A percentile compares a stretch with the other conserved stretches of the same genome.
Evolutionary conservation across 2,888 invertebrate genomes (phyloP).

Genomic region (Pediacus dermestoides): DNA sequence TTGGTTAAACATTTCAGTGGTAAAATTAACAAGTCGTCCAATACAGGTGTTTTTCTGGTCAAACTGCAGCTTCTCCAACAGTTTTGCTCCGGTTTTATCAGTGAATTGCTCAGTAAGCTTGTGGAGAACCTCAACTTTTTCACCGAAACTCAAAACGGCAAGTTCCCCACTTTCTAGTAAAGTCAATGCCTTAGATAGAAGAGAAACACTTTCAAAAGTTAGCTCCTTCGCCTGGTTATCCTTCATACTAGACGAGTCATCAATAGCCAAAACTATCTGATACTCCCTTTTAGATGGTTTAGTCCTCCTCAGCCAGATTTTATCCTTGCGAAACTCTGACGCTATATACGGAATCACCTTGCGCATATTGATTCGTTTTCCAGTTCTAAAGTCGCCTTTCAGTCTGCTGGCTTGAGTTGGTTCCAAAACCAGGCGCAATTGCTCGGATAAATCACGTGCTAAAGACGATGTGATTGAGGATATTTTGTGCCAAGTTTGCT

Average conservation of each 20-base stretch:
- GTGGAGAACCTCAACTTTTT: slow-evolving; percentile 80
- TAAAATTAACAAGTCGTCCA: slow-evolving; percentile 75
- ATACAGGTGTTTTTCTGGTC: slow-evolving; percentile 87
- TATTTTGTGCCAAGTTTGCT: slow-evolving; percentile 60
- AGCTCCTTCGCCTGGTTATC: slow-evolving; percentile 85
- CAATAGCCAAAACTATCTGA: slow-evolving; percentile 93
- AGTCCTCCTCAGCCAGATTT: slow-evolving; percentile 95
- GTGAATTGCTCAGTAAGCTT: slow-evolving; percentile 82
- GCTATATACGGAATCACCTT: slow-evolving; percentile 98
- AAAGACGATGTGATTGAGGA: slow-evolving; percentile 59
- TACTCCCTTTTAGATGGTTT: slow-evolving; percentile 95
- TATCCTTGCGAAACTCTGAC: slow-evolving; percentile 97
- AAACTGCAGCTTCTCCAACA: slow-evolving; percentile 80
- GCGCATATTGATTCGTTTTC: slow-evolving; percentile 96
- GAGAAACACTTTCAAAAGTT: slow-evolving; percentile 90
- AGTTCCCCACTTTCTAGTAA: slow-evolving; percentile 92
- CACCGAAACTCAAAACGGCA: slow-evolving; percentile 88
- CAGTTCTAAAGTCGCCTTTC: slow-evolving; percentile 94
- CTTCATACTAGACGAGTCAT: slow-evolving; percentile 92
- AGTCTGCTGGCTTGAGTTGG: slow-evolving; percentile 90
- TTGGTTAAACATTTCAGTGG: slow-evolving; percentile 64
- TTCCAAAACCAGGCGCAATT: slow-evolving; percentile 88
- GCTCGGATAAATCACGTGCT: slow-evolving; percentile 87
- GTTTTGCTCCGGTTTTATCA: slow-evolving; percentile 78
- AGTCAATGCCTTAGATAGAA: slow-evolving; percentile 85